A percentile compares a stretch with the other conserved stretches of the same genome.
These are phyloP conservation scores for Ephestia elutella DNA, from an alignment of 1,140 invertebrate species.

Conservation along the genomic window DNA sequence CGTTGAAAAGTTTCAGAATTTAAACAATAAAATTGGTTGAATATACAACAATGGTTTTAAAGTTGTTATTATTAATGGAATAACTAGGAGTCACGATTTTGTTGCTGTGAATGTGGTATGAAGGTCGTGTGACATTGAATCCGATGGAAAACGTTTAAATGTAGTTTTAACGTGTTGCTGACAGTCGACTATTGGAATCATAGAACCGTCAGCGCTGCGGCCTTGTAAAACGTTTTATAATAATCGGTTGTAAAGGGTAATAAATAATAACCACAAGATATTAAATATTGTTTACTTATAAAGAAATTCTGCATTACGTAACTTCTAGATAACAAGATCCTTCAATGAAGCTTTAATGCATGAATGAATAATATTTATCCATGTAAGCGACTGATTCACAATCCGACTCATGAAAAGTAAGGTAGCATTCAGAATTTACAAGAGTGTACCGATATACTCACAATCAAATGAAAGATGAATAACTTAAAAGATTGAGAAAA, in stretches of 20 bases:
- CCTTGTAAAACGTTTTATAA: background rate
- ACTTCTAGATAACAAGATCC: too few species aligned
- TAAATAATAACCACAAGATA: background rate
- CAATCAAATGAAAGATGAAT: too few species aligned
- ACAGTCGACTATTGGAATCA: background rate
- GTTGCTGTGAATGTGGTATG: background rate
- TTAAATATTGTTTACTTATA: background rate
- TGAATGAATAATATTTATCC: too few species aligned
- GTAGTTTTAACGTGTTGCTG: constrained; percentile 1
- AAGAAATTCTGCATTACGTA: too few species aligned
- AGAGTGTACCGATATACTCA: too few species aligned
- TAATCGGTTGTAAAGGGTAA: background rate
- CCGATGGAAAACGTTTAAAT: background rate
- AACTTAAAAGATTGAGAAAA: too few species aligned
- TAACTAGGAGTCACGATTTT: background rate
- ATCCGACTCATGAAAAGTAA: too few species aligned
- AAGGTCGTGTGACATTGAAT: constrained; percentile 1
- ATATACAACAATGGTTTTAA: background rate
- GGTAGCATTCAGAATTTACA: too few species aligned
- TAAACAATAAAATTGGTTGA: background rate
- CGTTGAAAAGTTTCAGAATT: background rate
- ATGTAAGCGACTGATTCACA: too few species aligned
- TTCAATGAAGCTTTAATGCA: too few species aligned
- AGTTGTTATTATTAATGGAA: background rate
- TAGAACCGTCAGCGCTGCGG: background rate